Evolutionary conservation across 2,888 invertebrate genomes (phyloP).

Genomic region (Julus scandinavius): DNA sequence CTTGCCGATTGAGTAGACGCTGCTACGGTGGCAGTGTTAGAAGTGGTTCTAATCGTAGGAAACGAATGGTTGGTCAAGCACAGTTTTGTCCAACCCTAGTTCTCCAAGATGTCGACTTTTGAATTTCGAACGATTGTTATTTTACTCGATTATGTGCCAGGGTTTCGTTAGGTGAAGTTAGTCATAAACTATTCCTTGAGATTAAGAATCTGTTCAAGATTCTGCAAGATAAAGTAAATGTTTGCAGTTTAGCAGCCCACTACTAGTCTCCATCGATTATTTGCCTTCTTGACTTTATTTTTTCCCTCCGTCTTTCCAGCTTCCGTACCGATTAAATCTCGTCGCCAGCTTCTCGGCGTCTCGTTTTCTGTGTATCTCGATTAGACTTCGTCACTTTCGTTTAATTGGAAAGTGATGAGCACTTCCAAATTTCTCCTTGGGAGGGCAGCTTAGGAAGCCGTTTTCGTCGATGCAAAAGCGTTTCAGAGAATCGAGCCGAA

Average conservation of each 20-base stretch:
- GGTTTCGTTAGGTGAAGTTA: too few relatives aligned
- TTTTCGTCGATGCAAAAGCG: background rate
- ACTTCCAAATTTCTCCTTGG: conserved; percentile 17
- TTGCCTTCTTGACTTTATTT: background rate
- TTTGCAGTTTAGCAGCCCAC: background rate
- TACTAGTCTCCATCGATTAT: background rate
- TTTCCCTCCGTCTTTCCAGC: background rate
- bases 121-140: too few relatives aligned
- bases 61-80: background rate
- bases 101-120: too few relatives aligned
- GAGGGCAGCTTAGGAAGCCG: conserved; percentile 43
- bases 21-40: background rate
- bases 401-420: background rate
- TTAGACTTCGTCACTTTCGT: background rate
- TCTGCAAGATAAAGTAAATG: background rate
- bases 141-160: too few relatives aligned
- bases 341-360: background rate
- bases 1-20: background rate
- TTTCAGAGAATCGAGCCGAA: background rate
- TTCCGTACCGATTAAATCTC: background rate
- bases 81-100: background rate
- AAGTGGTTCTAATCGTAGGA: background rate
- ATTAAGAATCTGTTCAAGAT: background rate
- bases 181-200: too few relatives aligned
- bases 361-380: background rate